Base-by-base conservation (phyloP, 1,140 invertebrate genomes). In the Anadara kagoshimensis region DNA sequence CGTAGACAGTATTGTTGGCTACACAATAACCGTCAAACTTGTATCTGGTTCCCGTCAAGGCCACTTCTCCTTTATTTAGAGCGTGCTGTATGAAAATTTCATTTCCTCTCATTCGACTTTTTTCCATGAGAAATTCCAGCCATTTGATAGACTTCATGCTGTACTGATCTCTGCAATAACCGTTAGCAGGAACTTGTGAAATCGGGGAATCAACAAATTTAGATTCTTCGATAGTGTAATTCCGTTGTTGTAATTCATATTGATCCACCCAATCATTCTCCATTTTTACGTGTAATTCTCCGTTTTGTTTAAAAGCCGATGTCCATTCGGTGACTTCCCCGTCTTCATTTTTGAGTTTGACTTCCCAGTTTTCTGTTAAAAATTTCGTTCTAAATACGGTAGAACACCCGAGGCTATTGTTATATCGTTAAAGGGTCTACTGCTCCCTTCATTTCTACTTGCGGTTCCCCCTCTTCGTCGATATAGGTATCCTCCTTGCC, bases 161-260 rank as follows among this genome's bases (percentile, higher is more conserved):
- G 51, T 45, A 57, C 14, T 54, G 51, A 61, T 70, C 65, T 26
- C 51, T 49, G n/a, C 16, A 4, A 41, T 78, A 74, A 12, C 76
- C 73, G n/a, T 65, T 43, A 2, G 73, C 65, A n/a, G 73, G 67
- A 5, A 75, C 73, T 12, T 65, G 29, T 18, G 67, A 66, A 18
- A 75, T 64, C 0, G 66, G 73, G 54, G 61, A 65, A 20, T 49
- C 20, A 10, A 65, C 59, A 51, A 65, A 69, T 59, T 45, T 29
- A 20, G 18, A 57, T n/a, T 67, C n/a, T 18, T 5, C 26, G 22
- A 75, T 61, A 12, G 51, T 43, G 16, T 49, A 51, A 26, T 1
- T 51, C n/a, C n/a, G n/a, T n/a, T n/a, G n/a, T n/a, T n/a, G n/a
- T n/a, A n/a, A n/a, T n/a, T n/a, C n/a, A n/a, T n/a, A n/a, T n/a